Evolutionary conservation across 2,113 vertebrate genomes (phyloP).

Genomic region (Rattus norvegicus): DNA sequence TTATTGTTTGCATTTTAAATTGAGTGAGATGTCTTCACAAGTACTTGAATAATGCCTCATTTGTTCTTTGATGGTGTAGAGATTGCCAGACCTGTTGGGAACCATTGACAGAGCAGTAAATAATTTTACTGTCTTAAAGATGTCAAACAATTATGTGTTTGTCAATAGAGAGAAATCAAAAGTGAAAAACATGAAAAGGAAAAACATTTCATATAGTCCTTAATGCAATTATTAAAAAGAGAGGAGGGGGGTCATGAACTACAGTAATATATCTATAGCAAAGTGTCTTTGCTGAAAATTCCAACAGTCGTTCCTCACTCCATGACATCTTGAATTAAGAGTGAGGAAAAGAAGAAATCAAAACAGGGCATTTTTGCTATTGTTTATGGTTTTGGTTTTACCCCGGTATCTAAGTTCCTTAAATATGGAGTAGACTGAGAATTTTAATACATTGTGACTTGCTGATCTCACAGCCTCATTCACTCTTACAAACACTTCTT

Average conservation of each 20-base stretch:
- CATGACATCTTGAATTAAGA: conserved; percentile 8
- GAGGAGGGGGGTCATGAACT: background rate
- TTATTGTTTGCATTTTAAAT: conserved; percentile 58
- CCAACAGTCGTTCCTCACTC: conserved; percentile 28
- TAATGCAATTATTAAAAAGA: conserved; percentile 36
- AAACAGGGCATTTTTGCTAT: conserved; percentile 22
- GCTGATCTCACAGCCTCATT: background rate
- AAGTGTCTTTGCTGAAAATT: conserved; percentile 1
- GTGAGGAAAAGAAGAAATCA: conserved; percentile 31
- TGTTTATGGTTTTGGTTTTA: conserved; percentile 33
- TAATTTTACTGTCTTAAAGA: background rate
- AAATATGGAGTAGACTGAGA: conserved; percentile 23
- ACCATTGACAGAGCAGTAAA: background rate
- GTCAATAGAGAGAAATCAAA: conserved; percentile 44
- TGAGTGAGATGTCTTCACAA: background rate
- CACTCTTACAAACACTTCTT: conserved; percentile 29
- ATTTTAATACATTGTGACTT: conserved; percentile 20
- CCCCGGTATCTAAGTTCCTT: conserved; percentile 11
- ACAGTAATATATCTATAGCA: conserved; percentile 8
- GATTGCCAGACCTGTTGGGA: conserved; percentile 11
- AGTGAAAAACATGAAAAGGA: background rate
- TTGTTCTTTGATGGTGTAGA: conserved; percentile 46
- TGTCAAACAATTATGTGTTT: conserved; percentile 13
- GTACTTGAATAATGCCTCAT: conserved; percentile 15
- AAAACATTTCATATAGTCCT: background rate